Percentiles rank a stretch among this genome's conserved stretches.
phyloP scores from a whole-genome alignment of 2,113 vertebrate species.

The Aegotheles bennettii region DNA sequence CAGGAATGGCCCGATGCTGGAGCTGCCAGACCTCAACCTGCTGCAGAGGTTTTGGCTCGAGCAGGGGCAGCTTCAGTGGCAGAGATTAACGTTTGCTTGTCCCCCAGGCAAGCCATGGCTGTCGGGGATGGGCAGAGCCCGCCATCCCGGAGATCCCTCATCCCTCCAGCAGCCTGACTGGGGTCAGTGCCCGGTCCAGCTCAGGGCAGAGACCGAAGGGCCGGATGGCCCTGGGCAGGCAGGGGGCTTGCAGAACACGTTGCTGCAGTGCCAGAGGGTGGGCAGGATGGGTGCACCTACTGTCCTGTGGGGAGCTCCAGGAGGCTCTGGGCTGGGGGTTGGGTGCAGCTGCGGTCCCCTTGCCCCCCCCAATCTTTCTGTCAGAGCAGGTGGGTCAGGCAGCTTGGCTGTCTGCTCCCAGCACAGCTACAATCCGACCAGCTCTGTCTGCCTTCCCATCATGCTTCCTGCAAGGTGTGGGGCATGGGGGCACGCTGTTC shows the following conservation, averaged over 20 bases:
- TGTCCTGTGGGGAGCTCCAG: rapidly evolving
- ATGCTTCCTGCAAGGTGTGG: not conserved
- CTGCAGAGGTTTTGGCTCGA: not conserved
- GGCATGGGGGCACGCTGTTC: not conserved
- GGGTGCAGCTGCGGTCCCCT: not conserved
- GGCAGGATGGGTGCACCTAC: rapidly evolving
- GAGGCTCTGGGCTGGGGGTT: not conserved
- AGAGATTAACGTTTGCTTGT: not conserved
- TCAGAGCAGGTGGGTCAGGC: not conserved
- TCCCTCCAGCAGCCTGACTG: rapidly evolving
- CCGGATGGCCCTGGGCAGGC: not conserved
- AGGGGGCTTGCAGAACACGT: not conserved
- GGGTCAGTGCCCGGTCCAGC: not conserved
- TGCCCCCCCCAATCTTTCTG: not conserved
- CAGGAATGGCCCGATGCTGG: rapidly evolving
- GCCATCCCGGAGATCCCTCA: rapidly evolving
- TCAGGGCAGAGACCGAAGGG: rapidly evolving
- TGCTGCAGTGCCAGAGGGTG: not conserved
- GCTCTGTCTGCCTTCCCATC: not conserved
- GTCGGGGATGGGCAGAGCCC: not conserved
- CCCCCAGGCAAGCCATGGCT: not conserved
- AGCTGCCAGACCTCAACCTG: not conserved
- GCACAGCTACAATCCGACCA: rapidly evolving
- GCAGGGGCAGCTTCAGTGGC: not conserved
- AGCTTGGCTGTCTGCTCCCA: rapidly evolving